These are phyloP conservation scores for Eudasyphora cyanicolor DNA, from an alignment of 2,888 invertebrate species.

Conservation along the genomic window DNA sequence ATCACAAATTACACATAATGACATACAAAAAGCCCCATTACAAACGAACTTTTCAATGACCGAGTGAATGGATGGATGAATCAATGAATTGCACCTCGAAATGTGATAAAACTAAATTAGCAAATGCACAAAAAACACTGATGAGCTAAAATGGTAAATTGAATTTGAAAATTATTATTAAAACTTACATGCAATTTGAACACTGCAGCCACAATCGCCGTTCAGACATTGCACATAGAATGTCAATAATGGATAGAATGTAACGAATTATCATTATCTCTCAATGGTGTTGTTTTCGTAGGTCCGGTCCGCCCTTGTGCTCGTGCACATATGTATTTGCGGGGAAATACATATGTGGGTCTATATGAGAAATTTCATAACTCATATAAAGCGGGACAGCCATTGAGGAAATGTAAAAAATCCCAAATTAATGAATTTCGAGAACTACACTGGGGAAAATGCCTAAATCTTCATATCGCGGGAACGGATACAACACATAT, in stretches of 20 bases:
- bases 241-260: conserved; percentile 36
- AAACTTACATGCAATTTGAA: conserved; percentile 30
- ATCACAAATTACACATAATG: conserved; percentile 15
- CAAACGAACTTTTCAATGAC: neutral
- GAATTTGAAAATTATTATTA: conserved; percentile 24
- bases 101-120: conserved; percentile 5
- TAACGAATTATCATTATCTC: conserved; percentile 27
- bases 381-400: too few relatives aligned
- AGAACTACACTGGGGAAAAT: too few relatives aligned
- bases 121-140: conserved; percentile 1
- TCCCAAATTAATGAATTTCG: too few relatives aligned
- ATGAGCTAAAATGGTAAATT: neutral
- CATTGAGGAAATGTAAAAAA: too few relatives aligned
- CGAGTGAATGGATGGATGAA: neutral
- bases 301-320: too few relatives aligned
- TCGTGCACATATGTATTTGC: too few relatives aligned
- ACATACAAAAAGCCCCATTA: neutral
- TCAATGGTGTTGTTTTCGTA: too few relatives aligned
- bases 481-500: too few relatives aligned
- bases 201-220: neutral
- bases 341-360: too few relatives aligned
- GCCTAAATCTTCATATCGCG: too few relatives aligned
- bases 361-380: too few relatives aligned
- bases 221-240: neutral
- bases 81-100: conserved; percentile 26